These are phyloP conservation scores for Sebastolobus altivelis DNA, from an alignment of 2,797 vertebrate genomes.

Conservation along the genomic window DNA sequence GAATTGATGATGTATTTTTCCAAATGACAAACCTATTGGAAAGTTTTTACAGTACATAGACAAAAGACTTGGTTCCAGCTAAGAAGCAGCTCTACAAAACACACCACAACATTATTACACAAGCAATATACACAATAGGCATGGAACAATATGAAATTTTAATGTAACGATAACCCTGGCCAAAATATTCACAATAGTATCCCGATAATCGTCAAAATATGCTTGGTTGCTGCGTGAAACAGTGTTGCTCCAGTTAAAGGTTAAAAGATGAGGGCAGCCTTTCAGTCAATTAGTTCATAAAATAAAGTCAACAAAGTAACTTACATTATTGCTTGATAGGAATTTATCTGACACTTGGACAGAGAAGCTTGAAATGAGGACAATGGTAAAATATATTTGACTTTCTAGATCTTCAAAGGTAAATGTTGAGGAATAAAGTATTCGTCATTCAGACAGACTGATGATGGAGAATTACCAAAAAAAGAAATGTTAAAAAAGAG, in stretches of 20 bases:
- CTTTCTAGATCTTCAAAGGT: neutral
- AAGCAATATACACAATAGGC: too few relatives aligned
- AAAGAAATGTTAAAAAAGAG: neutral
- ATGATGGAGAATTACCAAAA: neutral
- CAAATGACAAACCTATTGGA: neutral
- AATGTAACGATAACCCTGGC: too few relatives aligned
- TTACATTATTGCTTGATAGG: neutral
- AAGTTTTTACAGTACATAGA: neutral
- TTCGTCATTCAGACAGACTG: neutral
- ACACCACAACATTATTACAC: neutral
- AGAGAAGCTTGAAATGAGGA: neutral
- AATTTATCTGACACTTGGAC: neutral
- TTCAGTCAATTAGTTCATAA: neutral
- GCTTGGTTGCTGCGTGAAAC: neutral
- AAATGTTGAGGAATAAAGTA: neutral
- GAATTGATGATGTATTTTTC: neutral
- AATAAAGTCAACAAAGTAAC: neutral
- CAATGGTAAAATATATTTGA: neutral
- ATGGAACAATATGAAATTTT: too few relatives aligned
- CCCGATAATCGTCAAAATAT: too few relatives aligned
- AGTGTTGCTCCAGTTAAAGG: too few relatives aligned
- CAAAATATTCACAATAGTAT: accelerated
- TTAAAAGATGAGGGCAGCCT: neutral
- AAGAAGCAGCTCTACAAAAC: neutral
- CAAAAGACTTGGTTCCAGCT: neutral